Percentiles rank a stretch among this genome's conserved stretches.
These are phyloP conservation scores for Drosophila fungiperda DNA, from an alignment of 2,888 invertebrate genomes.

Conservation along the genomic window DNA sequence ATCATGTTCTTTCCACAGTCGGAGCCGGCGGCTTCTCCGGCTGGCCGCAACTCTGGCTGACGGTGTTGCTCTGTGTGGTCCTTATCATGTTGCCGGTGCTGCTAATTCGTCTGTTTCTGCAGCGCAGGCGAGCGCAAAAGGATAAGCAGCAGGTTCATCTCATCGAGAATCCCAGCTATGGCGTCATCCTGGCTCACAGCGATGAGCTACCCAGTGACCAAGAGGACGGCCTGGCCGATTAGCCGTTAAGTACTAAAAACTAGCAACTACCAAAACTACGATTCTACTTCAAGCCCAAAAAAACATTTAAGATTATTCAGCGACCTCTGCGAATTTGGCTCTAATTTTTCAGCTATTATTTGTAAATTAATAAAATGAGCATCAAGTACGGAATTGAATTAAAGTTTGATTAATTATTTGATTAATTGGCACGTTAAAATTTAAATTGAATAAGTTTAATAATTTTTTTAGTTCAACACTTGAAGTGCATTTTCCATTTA, in stretches of 20 bases:
- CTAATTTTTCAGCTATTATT: background rate
- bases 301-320: background rate
- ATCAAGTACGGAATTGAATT: background rate
- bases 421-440: background rate
- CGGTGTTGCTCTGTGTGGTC: constrained; percentile 67
- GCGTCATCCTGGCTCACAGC: constrained; percentile 66
- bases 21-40: constrained; percentile 24
- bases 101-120: constrained; percentile 67
- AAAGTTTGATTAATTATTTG: background rate
- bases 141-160: constrained; percentile 77
- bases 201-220: constrained; percentile 58
- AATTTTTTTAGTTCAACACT: background rate
- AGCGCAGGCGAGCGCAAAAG: constrained; percentile 52
- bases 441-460: background rate
- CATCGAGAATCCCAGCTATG: constrained; percentile 81
- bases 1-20: constrained; percentile 28
- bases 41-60: constrained; percentile 65
- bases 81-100: constrained; percentile 68
- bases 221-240: constrained; percentile 55
- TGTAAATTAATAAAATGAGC: background rate
- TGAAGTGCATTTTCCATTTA: background rate
- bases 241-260: background rate
- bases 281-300: background rate
- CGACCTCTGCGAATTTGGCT: background rate
- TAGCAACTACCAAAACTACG: background rate